Conservation (phyloP, 2,888 invertebrate genomes). For the Drosophila maculinotata region DNA sequence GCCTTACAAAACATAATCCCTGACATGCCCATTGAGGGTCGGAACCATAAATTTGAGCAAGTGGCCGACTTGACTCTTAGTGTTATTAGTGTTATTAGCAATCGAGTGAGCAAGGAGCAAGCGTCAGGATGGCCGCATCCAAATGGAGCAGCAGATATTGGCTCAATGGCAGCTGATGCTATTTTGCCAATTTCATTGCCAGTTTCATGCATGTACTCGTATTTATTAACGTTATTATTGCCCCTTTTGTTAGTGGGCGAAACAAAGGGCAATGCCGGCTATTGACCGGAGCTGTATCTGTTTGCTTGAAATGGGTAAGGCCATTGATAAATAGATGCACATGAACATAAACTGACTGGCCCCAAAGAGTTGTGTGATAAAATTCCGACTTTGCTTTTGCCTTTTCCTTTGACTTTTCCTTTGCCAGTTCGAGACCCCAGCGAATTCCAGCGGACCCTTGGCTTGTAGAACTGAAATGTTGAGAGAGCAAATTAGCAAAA, state of each 20-base stretch:
- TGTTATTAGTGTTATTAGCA: constrained; percentile 39
- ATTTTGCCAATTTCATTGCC: constrained; percentile 34
- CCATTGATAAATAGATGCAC: constrained; percentile 42
- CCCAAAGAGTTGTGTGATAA: constrained; percentile 18
- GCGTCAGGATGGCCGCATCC: constrained; percentile 39
- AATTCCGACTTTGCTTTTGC: constrained; percentile 10
- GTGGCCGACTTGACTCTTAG: constrained; percentile 16
- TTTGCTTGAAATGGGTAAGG: too few relatives aligned
- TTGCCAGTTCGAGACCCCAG: too few relatives aligned
- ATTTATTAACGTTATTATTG: constrained; percentile 41
- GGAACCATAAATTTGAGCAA: constrained; percentile 14
- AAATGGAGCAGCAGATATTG: constrained; percentile 19
- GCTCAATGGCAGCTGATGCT: constrained; percentile 20
- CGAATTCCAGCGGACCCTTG: constrained; percentile 29
- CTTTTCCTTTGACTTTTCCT: constrained; percentile 14
- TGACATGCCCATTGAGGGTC: constrained; percentile 23
- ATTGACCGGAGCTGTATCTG: constrained; percentile 12
- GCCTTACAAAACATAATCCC: constrained; percentile 19
- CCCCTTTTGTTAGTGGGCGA: constrained; percentile 22
- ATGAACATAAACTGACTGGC: constrained; percentile 2
- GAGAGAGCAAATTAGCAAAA: constrained; percentile 73
- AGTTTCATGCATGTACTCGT: constrained; percentile 7
- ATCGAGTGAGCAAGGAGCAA: constrained; percentile 17
- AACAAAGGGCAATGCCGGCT: constrained; percentile 33
- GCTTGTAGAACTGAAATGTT: constrained; percentile 65